Evolutionary conservation across 2,797 vertebrate species (phyloP), one percentile per base, ranked within the genome.

Genomic region (Amniataba percoides): DNA sequence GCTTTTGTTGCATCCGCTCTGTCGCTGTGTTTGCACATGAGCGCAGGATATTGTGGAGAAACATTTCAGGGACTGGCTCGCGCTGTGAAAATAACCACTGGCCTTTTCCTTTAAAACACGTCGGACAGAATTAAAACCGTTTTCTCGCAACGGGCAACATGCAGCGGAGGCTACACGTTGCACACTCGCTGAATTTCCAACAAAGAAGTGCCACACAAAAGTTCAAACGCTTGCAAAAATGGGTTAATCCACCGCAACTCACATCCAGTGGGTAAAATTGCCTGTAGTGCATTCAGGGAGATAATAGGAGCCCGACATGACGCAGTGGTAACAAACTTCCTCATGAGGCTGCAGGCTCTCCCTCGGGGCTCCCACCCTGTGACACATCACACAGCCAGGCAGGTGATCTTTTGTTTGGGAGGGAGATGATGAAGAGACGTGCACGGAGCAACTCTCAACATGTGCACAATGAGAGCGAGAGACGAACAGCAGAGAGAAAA

Each of bases 371-470:
- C 48, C 55, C 64, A 70, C 64, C 85, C 80, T 69, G 76, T 87
- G 88, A 93, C 87, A 66, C 89, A 82, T 78, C 86, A 83, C 74
- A 59, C 78, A 81, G 74, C 55, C 75, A 0, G 82, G 88, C 92
- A 92, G 91, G 90, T 92, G 90, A 94, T 91, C 89, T 75, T 92
- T 92, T 91, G 90, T 92, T 73, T 31, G 27, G 64, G 64, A 61
- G 53, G 27, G 79, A 77, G 63, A 70, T 39, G 82, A 73, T 64
- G 77, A 83, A 80, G 80, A 80, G 79, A 73, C 71, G 58, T 3
- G 51, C 60, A 52, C 57, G 11, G 73, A 52, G 51, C 27, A 34
- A 46, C 69, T 53, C 71, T 19, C 27, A 36, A 2, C 43, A 61
- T 55, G 43, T 10, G 46, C 52, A 67, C 57, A 75, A 39, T 61